phyloP scores from a whole-genome alignment of 2,797 vertebrate species.

The Gallinago nigripennis region DNA sequence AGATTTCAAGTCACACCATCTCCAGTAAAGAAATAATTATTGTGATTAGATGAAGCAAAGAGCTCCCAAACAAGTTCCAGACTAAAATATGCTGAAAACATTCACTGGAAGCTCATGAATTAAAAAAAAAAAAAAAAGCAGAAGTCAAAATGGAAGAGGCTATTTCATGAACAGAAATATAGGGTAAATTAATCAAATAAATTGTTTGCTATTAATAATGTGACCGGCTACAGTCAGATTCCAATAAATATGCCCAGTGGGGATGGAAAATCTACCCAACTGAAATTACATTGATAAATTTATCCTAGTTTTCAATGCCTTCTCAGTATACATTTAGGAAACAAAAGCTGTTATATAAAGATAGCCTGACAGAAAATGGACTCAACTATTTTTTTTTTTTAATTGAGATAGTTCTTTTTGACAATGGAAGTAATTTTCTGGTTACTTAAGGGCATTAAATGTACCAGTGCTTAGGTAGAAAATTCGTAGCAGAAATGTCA shows the following conservation, averaged over 20 bases:
- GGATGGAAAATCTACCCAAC: conserved; percentile 14
- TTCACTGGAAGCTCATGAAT: neutral
- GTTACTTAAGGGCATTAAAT: neutral
- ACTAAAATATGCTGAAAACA: neutral
- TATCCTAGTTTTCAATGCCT: neutral
- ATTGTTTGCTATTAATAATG: conserved; percentile 48
- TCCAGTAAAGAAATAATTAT: neutral
- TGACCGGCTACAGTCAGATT: neutral
- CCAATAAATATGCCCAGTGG: conserved; percentile 21
- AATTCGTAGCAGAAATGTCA: neutral
- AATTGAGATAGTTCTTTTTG: neutral
- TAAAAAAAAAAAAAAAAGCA: neutral
- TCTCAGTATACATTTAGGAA: neutral
- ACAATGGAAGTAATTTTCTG: neutral
- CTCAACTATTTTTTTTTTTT: neutral
- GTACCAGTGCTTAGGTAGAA: neutral
- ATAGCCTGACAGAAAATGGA: neutral
- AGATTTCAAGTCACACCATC: neutral
- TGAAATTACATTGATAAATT: conserved; percentile 46
- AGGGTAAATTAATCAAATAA: conserved; percentile 36
- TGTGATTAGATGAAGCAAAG: neutral
- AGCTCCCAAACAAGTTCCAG: neutral
- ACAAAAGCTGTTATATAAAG: neutral
- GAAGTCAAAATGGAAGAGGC: neutral
- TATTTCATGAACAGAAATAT: neutral